Evolutionary conservation across 2,888 invertebrate genomes (phyloP).

Genomic region (Epirrita christyi): DNA sequence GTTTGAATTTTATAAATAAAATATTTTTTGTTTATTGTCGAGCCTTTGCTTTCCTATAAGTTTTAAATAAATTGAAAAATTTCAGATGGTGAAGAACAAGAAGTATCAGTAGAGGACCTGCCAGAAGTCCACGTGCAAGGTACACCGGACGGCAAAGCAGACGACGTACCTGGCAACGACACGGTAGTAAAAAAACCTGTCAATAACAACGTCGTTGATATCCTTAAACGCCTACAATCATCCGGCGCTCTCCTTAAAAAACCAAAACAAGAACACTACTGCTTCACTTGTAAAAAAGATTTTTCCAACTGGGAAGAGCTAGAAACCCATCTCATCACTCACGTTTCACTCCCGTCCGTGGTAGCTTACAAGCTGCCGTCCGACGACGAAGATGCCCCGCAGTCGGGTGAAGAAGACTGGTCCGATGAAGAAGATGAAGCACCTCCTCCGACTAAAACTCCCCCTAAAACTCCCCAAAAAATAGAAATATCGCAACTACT

Average conservation of each 20-base stretch:
- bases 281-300: conserved; percentile 80
- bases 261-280: conserved; percentile 71
- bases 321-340: conserved; percentile 81
- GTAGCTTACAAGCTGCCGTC: conserved; percentile 79
- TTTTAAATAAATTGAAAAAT: no score
- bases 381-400: conserved; percentile 75
- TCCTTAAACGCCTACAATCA: conserved; percentile 69
- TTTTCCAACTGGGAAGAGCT: conserved; percentile 75
- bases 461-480: conserved; percentile 65
- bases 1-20: no score
- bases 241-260: conserved; percentile 68
- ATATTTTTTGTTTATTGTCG: no score
- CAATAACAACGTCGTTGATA: conserved; percentile 60
- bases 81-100: conserved; percentile 56
- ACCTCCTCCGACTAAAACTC: conserved; percentile 41
- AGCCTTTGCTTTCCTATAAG: no score
- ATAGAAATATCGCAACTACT: conserved; percentile 73
- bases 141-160: neutral
- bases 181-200: conserved; percentile 32
- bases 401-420: conserved; percentile 76
- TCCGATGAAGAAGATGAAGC: conserved; percentile 74
- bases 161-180: conserved; percentile 7
- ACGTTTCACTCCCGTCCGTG: conserved; percentile 83
- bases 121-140: conserved; percentile 32
- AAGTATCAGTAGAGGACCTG: conserved; percentile 47